Percentiles rank a stretch among this genome's conserved stretches.
These are phyloP conservation scores for Hestina assimilis DNA, from an alignment of 1,140 invertebrate genomes.

Conservation along the genomic window DNA sequence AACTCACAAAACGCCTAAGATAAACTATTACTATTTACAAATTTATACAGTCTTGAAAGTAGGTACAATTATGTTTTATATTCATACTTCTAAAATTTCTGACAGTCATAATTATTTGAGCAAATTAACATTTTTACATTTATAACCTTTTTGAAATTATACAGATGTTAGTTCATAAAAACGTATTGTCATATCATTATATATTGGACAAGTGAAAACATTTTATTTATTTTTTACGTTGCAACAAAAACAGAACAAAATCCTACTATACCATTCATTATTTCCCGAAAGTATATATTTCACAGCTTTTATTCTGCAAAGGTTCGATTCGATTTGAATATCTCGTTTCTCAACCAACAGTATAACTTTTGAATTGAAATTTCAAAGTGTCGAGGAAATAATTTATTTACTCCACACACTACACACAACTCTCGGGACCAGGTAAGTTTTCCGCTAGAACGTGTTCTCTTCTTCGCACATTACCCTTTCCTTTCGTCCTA, in stretches of 20 bases:
- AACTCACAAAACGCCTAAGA: conserved; percentile 11
- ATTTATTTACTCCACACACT: conserved; percentile 21
- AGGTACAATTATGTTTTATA: conserved; percentile 15
- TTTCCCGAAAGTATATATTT: too few relatives aligned
- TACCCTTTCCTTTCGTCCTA: conserved; percentile 60
- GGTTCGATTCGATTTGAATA: too few relatives aligned
- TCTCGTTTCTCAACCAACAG: not conserved
- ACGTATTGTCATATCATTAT: not conserved
- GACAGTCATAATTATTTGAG: conserved; percentile 15
- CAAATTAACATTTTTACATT: conserved; percentile 14
- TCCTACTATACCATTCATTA: too few relatives aligned
- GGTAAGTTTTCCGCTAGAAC: conserved; percentile 68
- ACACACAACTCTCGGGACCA: conserved; percentile 70
- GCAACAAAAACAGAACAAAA: too few relatives aligned
- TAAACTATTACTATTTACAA: conserved; percentile 36
- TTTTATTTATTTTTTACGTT: too few relatives aligned
- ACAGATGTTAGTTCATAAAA: not conserved
- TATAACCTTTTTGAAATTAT: not conserved
- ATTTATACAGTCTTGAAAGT: conserved; percentile 40
- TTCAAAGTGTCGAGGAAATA: not conserved
- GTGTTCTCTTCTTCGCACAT: conserved; percentile 67
- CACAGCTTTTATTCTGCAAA: too few relatives aligned
- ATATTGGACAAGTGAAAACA: not conserved
- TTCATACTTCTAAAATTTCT: not conserved
- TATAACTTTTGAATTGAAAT: not conserved